Base-by-base conservation (phyloP, 2,113 vertebrate species). In the Camelus dromedarius region DNA sequence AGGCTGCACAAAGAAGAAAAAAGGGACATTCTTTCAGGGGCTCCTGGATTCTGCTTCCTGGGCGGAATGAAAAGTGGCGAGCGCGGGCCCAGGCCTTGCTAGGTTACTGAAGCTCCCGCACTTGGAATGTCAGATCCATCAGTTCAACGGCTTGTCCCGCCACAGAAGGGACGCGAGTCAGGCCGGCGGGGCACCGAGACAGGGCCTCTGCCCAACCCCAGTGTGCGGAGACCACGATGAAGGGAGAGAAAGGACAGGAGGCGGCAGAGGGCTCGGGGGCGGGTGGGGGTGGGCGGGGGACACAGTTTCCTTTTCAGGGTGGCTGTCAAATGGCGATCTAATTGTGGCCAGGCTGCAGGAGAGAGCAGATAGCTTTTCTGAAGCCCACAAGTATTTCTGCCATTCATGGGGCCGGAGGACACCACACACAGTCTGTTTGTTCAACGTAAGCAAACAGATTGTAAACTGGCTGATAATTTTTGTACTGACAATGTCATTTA, bases 401-500 rank as follows among this genome's bases (percentile, higher is more conserved):
- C 99, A 99, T 99, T 99, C 99, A 99, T 98, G 96, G 99, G 99
- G 99, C 99, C 99, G 96, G 98, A 99, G 99, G 99, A 99, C 99
- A 99, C 99, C 99, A 99, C 99, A 99, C 99, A 99, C 99, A 99
- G 99, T 99, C 99, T 99, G 99, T 99, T 99, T 99, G 99, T 99
- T 99, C 99, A 99, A 99, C 99, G 99, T 99, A 99, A 99, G 99
- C 99, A 99, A 99, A 99, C 99, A 99, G 99, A 99, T 99, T 99
- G 99, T 99, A 99, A 99, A 99, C 99, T 99, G 99, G 99, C 99
- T 99, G 99, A 99, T 99, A 99, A 99, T 99, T 99, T 99, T 99
- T 99, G 99, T 99, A 99, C 99, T 99, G 99, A 99, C 99, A 99
- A 99, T 99, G 99, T 99, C 99, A 99, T 99, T 99, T 99, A 99